Evolutionary conservation across 2,797 vertebrate genomes (phyloP), one percentile per base, ranked within the genome.

Genomic region (Acropternis orthonyx): DNA sequence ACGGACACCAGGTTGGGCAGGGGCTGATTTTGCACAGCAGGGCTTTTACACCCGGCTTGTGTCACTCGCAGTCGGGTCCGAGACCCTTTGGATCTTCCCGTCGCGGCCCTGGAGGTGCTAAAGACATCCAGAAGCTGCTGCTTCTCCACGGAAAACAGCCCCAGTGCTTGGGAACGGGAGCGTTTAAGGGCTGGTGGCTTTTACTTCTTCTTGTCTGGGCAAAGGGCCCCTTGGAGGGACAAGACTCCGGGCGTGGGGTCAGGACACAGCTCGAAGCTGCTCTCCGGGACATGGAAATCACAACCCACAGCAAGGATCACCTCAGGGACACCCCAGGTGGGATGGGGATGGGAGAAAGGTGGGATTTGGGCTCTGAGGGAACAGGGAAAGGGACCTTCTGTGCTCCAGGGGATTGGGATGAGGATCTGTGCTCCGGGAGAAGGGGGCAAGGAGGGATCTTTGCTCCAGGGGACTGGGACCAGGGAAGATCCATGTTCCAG

Each of bases 21-120:
- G 21, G 5, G 36, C 22, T 5, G 43, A 54, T 0, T 0, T 19
- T 16, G 41, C 22, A 3, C 11, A 3, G 3, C 2, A 8, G 62
- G 78, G 12, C 24, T 56, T 55, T 63, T 12, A 13, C 15, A 4
- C 6, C 59, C 51, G 5, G 3, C 18, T 65, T 7, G 0, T 18
- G 5, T n/a, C 28, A n/a, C 37, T 37, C 12, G 37, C 9, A 37
- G 12, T 37, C 37, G 12, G 37, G 9, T 37, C 12, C 37, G 12
- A 37, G 37, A 37, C 37, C 37, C 37, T 37, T 37, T 37, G 37
- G 1, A 36, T 63, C 32, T 51, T 51, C 32, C 37, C 46, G 7
- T 34, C 21, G 0, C 0, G 7, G 68, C 48, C 48, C 24, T 19
- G 21, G 41, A 36, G 21, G n/a, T 32, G 4, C 5, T 55, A 7